phyloP scores from a whole-genome alignment of 2,888 invertebrate species.

The Sphinx pinastri region DNA sequence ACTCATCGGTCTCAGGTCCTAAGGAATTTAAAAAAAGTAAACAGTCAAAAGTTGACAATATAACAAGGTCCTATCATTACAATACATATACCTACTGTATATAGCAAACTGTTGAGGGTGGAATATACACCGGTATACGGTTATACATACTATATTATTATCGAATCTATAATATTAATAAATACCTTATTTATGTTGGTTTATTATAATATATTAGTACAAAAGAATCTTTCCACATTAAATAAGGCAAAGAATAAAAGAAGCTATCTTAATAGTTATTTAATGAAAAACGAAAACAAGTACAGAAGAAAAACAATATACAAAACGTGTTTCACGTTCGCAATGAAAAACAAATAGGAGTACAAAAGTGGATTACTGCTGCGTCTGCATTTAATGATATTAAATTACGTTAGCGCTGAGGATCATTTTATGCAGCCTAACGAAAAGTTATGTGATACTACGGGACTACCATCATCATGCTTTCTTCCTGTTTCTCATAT shows the following conservation, averaged over 20 bases:
- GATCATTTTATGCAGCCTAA: not conserved
- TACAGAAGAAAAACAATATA: slow-evolving; percentile 2
- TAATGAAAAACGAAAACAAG: slow-evolving; percentile 16
- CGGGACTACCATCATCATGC: too few relatives aligned
- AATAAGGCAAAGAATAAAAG: not conserved
- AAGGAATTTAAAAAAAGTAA: too few relatives aligned
- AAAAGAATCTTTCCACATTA: not conserved
- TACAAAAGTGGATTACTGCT: slow-evolving; percentile 11
- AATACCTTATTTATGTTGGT: not conserved
- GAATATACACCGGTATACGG: not conserved
- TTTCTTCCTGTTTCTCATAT: too few relatives aligned
- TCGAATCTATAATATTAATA: not conserved
- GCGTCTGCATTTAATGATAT: slow-evolving; percentile 8
- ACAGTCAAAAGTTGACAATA: too few relatives aligned
- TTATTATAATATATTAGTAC: not conserved
- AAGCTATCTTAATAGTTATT: slow-evolving; percentile 11
- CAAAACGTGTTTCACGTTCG: slow-evolving; percentile 7
- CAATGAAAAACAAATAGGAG: slow-evolving; percentile 2
- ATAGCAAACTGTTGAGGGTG: not conserved
- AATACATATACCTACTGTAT: not conserved
- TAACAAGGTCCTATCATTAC: too few relatives aligned
- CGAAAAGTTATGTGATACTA: not conserved
- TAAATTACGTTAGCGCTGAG: slow-evolving; percentile 3
- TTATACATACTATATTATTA: not conserved
- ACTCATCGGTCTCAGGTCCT: too few relatives aligned